Conservation (phyloP, 2,888 invertebrate species). For the Drosophila mimetica region DNA sequence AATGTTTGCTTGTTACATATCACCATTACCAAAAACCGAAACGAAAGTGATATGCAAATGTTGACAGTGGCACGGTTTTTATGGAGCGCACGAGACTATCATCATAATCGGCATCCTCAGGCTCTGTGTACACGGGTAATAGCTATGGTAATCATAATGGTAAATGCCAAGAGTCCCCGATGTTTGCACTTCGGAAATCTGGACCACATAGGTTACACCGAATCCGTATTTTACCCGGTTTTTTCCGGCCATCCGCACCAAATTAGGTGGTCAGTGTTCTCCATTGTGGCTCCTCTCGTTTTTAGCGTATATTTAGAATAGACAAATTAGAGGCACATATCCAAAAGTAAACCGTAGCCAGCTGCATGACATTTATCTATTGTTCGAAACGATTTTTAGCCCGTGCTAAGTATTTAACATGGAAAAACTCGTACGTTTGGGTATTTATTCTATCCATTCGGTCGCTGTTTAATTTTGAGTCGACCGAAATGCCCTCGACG, state of each 20-base stretch:
- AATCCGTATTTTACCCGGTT: background rate
- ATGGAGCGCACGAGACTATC: constrained; percentile 61
- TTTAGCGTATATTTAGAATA: constrained; percentile 62
- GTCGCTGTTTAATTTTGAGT: constrained; percentile 28
- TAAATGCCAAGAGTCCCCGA: constrained; percentile 10
- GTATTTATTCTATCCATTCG: constrained; percentile 33
- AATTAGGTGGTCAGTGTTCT: constrained; percentile 49
- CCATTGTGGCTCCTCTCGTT: constrained; percentile 13
- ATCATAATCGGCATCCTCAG: constrained; percentile 24
- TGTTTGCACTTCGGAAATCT: constrained; percentile 30
- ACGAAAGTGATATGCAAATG: constrained; percentile 73
- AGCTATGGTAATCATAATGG: constrained; percentile 35
- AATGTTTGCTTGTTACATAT: constrained; percentile 41
- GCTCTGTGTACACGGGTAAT: constrained; percentile 38
- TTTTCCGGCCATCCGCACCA: constrained; percentile 11
- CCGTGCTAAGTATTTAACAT: constrained; percentile 52
- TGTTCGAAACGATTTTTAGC: constrained; percentile 50
- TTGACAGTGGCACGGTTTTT: constrained; percentile 55
- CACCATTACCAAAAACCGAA: constrained; percentile 47
- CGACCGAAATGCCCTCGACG: constrained; percentile 5
- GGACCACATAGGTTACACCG: constrained; percentile 10
- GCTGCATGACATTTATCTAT: constrained; percentile 67
- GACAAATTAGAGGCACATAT: constrained; percentile 64
- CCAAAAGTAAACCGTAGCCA: constrained; percentile 42
- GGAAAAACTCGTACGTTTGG: constrained; percentile 16